Evolutionary conservation across 2,888 invertebrate species (phyloP).

Genomic region (Brachypalpus laphriformis): DNA sequence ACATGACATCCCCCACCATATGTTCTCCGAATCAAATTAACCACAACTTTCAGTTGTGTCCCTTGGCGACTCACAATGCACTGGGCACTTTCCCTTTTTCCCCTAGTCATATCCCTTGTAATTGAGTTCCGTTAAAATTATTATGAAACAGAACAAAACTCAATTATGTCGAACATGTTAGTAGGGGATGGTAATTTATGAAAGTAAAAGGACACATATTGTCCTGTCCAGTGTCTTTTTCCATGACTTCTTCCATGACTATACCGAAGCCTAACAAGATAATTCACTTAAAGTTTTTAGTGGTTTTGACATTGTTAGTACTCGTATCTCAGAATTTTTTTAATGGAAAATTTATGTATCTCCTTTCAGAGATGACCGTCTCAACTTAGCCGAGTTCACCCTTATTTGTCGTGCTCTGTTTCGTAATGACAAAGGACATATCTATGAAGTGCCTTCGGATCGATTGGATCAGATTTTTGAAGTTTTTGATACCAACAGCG

Average conservation of each 20-base stretch:
- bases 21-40: slow-evolving; percentile 30
- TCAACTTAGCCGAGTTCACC: slow-evolving; percentile 90
- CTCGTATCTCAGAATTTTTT: background rate
- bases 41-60: slow-evolving; percentile 33
- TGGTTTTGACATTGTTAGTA: background rate
- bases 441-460: slow-evolving; percentile 89
- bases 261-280: background rate
- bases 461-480: slow-evolving; percentile 90
- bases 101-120: background rate
- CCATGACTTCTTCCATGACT: background rate
- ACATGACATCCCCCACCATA: background rate
- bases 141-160: slow-evolving; percentile 36
- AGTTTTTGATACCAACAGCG: slow-evolving; percentile 91
- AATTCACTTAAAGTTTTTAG: background rate
- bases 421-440: slow-evolving; percentile 92
- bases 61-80: background rate
- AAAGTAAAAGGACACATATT: background rate
- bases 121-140: slow-evolving; percentile 48
- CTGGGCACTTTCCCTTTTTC: background rate
- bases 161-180: slow-evolving; percentile 28
- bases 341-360: background rate
- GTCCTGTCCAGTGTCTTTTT: background rate
- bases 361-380: slow-evolving; percentile 88
- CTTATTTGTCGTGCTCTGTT: slow-evolving; percentile 93
- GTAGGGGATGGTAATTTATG: background rate